A percentile compares a stretch with the other conserved stretches of the same genome.
Conservation (phyloP, 2,797 vertebrate species). For the Adelosebastes latens region DNA sequence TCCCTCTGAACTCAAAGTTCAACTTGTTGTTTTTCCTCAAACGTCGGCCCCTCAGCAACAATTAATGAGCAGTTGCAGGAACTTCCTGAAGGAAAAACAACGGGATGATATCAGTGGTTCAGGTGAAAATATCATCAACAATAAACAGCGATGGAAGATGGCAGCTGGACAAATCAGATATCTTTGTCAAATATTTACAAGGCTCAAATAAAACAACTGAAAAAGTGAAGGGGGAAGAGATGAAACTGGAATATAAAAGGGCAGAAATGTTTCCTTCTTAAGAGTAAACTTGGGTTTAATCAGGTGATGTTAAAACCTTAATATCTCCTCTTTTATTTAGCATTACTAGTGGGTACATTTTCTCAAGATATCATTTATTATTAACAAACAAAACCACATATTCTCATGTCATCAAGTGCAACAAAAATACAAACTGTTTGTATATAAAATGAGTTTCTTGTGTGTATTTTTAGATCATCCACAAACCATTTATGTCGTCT, state of each 20-base stretch:
- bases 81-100: conserved; percentile 82
- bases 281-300: neutral
- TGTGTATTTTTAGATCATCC: neutral
- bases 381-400: neutral
- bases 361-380: neutral
- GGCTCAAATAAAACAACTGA: neutral
- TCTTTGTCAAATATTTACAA: conserved; percentile 33
- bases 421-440: neutral
- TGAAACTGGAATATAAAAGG: neutral
- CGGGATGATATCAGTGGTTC: conserved; percentile 66
- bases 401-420: neutral
- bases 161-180: conserved; percentile 35
- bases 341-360: neutral
- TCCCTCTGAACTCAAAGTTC: conserved; percentile 23
- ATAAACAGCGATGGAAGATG: conserved; percentile 54
- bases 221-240: neutral
- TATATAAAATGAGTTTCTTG: neutral
- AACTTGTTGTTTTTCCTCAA: conserved; percentile 58
- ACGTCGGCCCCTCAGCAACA: conserved; percentile 67
- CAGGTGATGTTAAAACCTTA: neutral
- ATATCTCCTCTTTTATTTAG: neutral
- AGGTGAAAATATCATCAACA: conserved; percentile 71
- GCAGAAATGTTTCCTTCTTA: neutral
- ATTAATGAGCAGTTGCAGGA: conserved; percentile 72
- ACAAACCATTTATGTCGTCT: conserved; percentile 1